Evolutionary conservation across 2,888 invertebrate genomes (phyloP), one percentile per base, ranked within the genome.

Genomic region (Eupsilia transversa): DNA sequence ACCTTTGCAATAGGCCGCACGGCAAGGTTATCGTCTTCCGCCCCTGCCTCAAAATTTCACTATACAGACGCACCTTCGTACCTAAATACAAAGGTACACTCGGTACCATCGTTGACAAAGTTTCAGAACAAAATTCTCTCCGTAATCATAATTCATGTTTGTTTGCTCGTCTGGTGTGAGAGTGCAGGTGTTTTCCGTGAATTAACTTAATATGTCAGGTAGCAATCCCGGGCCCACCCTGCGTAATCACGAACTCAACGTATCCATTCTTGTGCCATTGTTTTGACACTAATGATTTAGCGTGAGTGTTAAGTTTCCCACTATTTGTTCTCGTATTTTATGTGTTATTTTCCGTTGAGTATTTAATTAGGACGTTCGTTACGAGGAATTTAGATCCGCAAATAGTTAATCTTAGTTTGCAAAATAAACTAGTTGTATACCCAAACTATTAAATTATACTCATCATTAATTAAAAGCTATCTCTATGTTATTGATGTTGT

Each of bases 151-250:
- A 82, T 71, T 83, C 75, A 82, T 76, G 75, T 84, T 75, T 87
- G 77, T 87, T 88, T 82, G 82, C 77, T 80, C 71, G 70, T 80
- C 69, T 79, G 74, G 79, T 80, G 84, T 79, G 80, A 87, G 86
- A 88, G 74, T 84, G 83, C 88, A 89, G 87, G 86, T 90, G 89
- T 87, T 86, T 89, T 87, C 70, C 86, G 54, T 69, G 85, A 85
- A 90, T 90, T 91, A 88, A 88, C 89, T 87, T 89, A 90, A 91
- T 87, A 87, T 85, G 85, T 83, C 83, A 84, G 80, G 79, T 77
- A 77, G 79, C 77, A 78, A 82, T 83, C 80, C 72, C 63, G 56
- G 56, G 60, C 74, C 71, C 52, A 61, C 43, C 69, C 75, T n/a
- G 43, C 41, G 75, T 86, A 89, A 87, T 89, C 88, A 85, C 75